Evolutionary conservation across 2,113 vertebrate species (phyloP).

Genomic region (Tragulus kanchil): DNA sequence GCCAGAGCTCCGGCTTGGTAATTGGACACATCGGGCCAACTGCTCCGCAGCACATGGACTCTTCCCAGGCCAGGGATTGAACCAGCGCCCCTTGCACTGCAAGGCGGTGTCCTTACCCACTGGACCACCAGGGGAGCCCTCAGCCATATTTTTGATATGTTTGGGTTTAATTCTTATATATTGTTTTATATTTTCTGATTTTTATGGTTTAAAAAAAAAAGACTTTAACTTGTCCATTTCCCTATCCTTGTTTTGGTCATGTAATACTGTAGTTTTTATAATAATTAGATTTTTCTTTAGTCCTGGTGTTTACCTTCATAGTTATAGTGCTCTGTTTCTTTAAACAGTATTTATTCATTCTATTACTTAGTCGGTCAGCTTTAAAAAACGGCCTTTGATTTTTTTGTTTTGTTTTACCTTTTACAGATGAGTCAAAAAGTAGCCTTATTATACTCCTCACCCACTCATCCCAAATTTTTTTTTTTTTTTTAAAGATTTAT

Average conservation of each 20-base stretch:
- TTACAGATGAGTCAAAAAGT: background rate
- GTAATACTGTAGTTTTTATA: background rate
- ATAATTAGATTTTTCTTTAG: background rate
- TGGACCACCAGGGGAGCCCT: too few species aligned
- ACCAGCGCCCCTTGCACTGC: too few species aligned
- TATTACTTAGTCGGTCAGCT: background rate
- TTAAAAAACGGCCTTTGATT: constrained; percentile 14
- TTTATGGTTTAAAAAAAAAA: background rate
- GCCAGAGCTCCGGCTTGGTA: too few species aligned
- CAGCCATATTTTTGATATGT: background rate
- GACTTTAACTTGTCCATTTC: background rate
- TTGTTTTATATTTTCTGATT: constrained; percentile 35
- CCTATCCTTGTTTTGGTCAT: background rate
- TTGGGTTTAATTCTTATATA: constrained; percentile 15
- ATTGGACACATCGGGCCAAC: too few species aligned
- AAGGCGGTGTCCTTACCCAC: too few species aligned
- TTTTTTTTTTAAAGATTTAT: too few species aligned
- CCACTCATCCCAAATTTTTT: background rate
- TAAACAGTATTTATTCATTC: background rate
- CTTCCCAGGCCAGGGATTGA: too few species aligned
- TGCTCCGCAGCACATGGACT: too few species aligned
- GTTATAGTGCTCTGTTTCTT: too few species aligned
- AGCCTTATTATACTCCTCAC: background rate
- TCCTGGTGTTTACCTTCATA: background rate
- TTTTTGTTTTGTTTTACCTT: background rate